Conservation (phyloP, 2,888 invertebrate species). For the Physocephala rufipes region DNA sequence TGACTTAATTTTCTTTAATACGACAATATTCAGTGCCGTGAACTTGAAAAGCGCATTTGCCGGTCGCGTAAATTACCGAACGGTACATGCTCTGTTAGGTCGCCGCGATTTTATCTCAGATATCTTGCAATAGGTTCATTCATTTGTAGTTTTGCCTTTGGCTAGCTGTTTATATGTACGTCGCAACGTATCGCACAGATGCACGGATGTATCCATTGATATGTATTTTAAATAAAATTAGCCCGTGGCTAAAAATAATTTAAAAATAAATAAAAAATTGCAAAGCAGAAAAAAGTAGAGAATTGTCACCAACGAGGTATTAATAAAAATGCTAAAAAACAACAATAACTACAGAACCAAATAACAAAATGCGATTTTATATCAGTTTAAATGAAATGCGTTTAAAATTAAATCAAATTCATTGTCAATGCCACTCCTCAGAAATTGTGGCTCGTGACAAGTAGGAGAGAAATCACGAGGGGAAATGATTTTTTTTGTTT, state of each 20-base stretch:
- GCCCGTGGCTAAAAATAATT: no score
- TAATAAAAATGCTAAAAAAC: not conserved
- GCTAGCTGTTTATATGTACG: no score
- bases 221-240: no score
- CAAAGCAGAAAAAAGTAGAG: no score
- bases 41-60: slow-evolving; percentile 3
- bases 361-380: not conserved
- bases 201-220: no score
- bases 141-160: no score
- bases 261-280: no score
- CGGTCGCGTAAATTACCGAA: not conserved
- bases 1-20: not conserved
- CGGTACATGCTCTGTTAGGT: not conserved
- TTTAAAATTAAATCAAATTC: not conserved
- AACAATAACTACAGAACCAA: not conserved
- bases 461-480: no score
- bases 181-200: no score
- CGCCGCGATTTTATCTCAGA: not conserved
- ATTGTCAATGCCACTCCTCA: not conserved
- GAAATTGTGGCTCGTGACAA: no score
- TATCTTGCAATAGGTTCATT: no score
- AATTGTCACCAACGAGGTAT: not conserved
- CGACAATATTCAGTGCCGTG: not conserved
- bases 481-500: no score
- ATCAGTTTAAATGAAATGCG: not conserved